A percentile compares a stretch with the other conserved stretches of the same genome.
Evolutionary conservation across 2,113 vertebrate genomes (phyloP).

Genomic region (Pycnonotus jocosus): DNA sequence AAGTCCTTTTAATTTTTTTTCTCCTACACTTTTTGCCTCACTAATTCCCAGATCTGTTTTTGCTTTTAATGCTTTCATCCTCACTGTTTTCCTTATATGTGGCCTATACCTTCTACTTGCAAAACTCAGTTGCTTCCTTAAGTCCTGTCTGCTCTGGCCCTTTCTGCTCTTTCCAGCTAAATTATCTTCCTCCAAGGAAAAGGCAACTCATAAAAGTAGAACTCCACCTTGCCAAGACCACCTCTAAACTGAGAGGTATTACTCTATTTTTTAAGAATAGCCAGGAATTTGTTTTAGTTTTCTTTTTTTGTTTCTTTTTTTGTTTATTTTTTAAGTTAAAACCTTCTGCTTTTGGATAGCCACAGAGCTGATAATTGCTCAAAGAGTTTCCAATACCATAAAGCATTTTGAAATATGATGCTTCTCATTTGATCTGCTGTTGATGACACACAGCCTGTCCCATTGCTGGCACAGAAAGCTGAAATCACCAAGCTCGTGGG

Average conservation of each 20-base stretch:
- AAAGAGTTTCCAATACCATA: neutral
- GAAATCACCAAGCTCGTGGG: fast-evolving
- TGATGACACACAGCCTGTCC: neutral
- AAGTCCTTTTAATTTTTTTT: neutral
- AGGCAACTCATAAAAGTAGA: neutral
- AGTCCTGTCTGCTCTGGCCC: neutral
- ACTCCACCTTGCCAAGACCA: neutral
- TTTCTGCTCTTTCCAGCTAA: neutral
- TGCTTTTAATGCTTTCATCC: neutral
- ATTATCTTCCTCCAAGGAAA: neutral
- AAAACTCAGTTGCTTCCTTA: neutral
- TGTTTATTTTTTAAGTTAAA: neutral
- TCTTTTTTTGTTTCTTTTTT: neutral
- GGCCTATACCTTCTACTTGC: neutral
- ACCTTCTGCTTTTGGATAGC: neutral
- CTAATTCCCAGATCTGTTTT: neutral
- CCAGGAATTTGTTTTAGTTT: neutral
- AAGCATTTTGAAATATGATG: neutral
- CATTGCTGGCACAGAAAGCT: fast-evolving
- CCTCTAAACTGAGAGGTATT: neutral
- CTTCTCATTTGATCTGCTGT: neutral
- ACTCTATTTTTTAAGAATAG: neutral
- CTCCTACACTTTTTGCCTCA: neutral
- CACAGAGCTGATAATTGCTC: neutral
- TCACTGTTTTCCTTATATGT: neutral